Base-by-base conservation (phyloP, 2,888 invertebrate genomes). In the Tenthredo scrophulariae region DNA sequence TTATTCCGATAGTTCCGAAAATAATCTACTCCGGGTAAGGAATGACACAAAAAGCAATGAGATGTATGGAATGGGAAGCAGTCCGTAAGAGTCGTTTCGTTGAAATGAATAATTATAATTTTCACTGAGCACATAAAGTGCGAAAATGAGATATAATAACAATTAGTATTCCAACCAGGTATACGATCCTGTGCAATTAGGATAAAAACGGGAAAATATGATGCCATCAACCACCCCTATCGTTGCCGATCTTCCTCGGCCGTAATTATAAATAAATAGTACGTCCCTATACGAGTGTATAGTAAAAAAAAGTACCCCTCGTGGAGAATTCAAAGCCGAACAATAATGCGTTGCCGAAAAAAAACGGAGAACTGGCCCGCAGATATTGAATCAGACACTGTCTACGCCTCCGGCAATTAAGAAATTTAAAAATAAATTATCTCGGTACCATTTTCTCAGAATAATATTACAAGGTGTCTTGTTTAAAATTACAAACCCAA, bases 151-250 rank as follows among this genome's bases (percentile, higher is more conserved):
- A 46, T 22, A 29, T 5, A 50, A 54, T 33, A 46, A 54, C 29
- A 77, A 77, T 77, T 50, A 26, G 46, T 75, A 46, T 70, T 46
- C 46, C 75, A 29, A 75, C 54, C 0, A 10, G 75, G 33, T n/a
- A n/a, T 26, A 75, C 46, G 46, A 26, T 43, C 22, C 75, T 9
- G 33, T 37, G 70, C n/a, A 46, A 75, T 75, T 26, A 46, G 7
- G 5, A 33, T 15, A 75, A 75, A 75, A 13, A 46, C 26, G 40
- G 46, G 26, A 46, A 46, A 75, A 46, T 46, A 43, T 29, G 22
- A 62, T 29, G 13, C 62, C 62, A 62, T 29, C 22, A 29, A 26
- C 22, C 62, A 62, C 22, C 62, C 62, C 22, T 9, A 62, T 62
- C 74, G 74, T 74, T 72, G 40, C 9, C 72, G 22, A 72, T 72